Percentiles rank a stretch among this genome's conserved stretches.
Evolutionary conservation across 2,113 vertebrate species (phyloP).

Genomic region (Labeo rohita): DNA sequence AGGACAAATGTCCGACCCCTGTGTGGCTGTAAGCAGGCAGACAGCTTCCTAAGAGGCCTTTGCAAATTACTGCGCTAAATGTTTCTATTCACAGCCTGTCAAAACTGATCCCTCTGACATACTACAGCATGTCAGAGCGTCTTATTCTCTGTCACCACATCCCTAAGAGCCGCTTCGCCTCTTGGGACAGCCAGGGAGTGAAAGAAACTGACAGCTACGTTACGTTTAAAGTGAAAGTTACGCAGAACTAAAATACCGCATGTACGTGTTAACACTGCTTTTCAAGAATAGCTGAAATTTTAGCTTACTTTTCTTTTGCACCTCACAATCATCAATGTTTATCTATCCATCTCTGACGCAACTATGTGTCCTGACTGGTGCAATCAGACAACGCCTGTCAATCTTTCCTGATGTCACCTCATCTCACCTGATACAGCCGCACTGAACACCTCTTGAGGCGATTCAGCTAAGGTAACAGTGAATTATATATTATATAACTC

Average conservation of each 20-base stretch:
- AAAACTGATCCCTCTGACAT: slow-evolving; percentile 33
- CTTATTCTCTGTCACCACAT: slow-evolving; percentile 12
- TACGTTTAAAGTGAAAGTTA: background rate
- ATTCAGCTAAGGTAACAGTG: background rate
- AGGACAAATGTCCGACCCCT: background rate
- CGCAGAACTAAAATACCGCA: background rate
- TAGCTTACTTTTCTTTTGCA: background rate
- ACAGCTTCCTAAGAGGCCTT: background rate
- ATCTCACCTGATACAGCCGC: background rate
- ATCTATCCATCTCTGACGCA: background rate
- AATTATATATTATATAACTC: background rate
- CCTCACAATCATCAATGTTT: background rate
- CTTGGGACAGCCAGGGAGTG: background rate
- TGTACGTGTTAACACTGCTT: background rate
- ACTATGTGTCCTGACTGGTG: background rate
- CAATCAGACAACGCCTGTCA: background rate
- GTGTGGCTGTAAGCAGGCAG: slow-evolving; percentile 16
- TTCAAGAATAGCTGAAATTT: slow-evolving; percentile 6
- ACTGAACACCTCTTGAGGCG: background rate
- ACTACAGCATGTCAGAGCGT: slow-evolving; percentile 24
- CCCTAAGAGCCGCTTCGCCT: background rate
- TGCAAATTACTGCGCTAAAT: slow-evolving; percentile 31
- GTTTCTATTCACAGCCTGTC: slow-evolving; percentile 44
- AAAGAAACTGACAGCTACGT: background rate
- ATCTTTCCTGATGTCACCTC: slow-evolving; percentile 13